Conservation (phyloP, 2,113 vertebrate genomes). For the Toxotes chatareus region DNA sequence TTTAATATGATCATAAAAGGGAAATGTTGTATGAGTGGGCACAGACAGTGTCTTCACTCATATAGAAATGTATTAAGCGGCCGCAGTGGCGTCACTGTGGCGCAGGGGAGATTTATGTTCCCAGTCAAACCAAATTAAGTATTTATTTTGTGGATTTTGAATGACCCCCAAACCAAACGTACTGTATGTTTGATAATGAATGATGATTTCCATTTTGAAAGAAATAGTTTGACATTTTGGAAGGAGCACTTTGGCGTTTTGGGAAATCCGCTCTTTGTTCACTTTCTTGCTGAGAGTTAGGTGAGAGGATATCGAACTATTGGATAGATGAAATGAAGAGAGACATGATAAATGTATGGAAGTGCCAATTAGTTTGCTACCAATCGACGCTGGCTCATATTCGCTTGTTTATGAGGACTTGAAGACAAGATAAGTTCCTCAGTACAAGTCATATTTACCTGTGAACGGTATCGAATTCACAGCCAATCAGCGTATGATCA, state of each 20-base stretch:
- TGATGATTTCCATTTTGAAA: conserved; percentile 11
- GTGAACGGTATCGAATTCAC: background rate
- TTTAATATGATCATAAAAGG: conserved; percentile 80
- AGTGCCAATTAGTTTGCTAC: conserved; percentile 56
- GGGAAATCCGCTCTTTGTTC: background rate
- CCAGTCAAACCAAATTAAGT: conserved; percentile 73
- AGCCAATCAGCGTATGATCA: background rate
- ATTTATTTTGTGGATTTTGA: conserved; percentile 61
- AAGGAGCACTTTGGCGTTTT: background rate
- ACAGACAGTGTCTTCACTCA: conserved; percentile 35
- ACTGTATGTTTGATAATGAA: conserved; percentile 14
- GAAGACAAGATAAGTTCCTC: background rate
- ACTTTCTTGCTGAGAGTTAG: too few species aligned
- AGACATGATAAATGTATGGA: background rate
- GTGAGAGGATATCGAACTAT: background rate
- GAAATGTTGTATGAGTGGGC: conserved; percentile 62
- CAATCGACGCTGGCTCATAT: background rate
- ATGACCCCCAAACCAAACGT: conserved; percentile 52
- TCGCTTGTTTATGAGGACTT: background rate
- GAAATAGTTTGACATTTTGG: background rate
- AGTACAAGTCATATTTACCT: background rate
- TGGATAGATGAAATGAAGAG: conserved; percentile 9
- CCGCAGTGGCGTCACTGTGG: conserved; percentile 3
- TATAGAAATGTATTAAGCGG: conserved; percentile 31
- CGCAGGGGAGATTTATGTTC: conserved; percentile 41